A percentile compares a stretch with the other conserved stretches of the same genome.
phyloP scores from a whole-genome alignment of 1,140 invertebrate genomes.

The Latrodectus geometricus region DNA sequence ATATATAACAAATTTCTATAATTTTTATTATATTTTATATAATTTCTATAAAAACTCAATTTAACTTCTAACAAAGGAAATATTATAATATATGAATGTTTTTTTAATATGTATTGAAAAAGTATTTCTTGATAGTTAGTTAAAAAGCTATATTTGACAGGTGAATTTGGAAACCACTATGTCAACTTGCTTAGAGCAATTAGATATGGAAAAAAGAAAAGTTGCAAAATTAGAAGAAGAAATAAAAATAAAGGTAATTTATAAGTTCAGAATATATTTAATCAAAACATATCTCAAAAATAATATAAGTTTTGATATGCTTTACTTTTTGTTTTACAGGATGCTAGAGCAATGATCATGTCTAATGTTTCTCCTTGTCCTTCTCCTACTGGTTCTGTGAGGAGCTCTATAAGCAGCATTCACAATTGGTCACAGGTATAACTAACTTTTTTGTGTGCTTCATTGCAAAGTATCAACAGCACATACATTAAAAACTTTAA shows the following conservation, averaged over 20 bases:
- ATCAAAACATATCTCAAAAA: neutral
- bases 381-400: conserved; percentile 52
- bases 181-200: conserved; percentile 45
- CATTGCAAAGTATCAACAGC: too few relatives aligned
- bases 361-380: conserved; percentile 40
- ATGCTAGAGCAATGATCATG: conserved; percentile 38
- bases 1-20: too few relatives aligned
- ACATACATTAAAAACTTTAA: too few relatives aligned
- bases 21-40: too few relatives aligned
- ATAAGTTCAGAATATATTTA: neutral
- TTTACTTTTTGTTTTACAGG: conserved; percentile 14
- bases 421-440: conserved; percentile 56
- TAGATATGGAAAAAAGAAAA: conserved; percentile 51
- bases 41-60: too few relatives aligned
- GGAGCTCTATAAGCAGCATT: conserved; percentile 52
- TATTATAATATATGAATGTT: too few relatives aligned
- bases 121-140: too few relatives aligned
- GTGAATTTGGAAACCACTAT: conserved; percentile 45
- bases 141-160: neutral
- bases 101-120: too few relatives aligned
- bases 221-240: conserved; percentile 50
- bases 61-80: too few relatives aligned
- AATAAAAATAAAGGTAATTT: conserved; percentile 48
- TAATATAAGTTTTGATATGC: neutral
- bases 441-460: neutral